Conservation (phyloP, 2,888 invertebrate species). For the Mesochorus sp. region DNA sequence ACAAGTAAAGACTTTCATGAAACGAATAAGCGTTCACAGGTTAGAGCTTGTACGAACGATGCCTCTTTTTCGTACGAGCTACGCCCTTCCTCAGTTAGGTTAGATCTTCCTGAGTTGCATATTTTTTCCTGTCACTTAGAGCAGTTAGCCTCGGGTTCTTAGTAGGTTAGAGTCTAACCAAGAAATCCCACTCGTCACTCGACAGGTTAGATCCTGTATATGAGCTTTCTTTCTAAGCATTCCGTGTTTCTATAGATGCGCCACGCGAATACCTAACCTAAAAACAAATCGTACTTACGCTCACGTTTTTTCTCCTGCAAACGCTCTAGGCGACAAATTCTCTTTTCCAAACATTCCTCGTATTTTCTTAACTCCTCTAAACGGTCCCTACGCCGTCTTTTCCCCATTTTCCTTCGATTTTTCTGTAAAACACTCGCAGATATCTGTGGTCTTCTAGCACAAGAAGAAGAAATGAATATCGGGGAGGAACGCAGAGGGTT, state of each 20-base stretch:
- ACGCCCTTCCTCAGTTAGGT: slow-evolving; percentile 26
- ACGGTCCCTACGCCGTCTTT: no score
- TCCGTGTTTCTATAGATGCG: not conserved
- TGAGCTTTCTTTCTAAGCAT: not conserved
- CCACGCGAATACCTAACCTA: not conserved
- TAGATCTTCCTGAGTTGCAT: not conserved
- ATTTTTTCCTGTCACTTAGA: not conserved
- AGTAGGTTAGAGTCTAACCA: slow-evolving; percentile 10
- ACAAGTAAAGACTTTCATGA: not conserved
- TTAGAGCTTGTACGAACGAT: not conserved
- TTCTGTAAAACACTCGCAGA: no score
- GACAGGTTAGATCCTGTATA: not conserved
- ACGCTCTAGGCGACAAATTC: no score
- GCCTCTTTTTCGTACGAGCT: slow-evolving; percentile 1
- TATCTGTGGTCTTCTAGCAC: no score
- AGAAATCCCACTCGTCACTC: not conserved
- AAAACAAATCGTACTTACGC: slow-evolving; percentile 3
- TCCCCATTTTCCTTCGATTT: no score
- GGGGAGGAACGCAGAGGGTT: no score
- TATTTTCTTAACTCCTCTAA: no score
- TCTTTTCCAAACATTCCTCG: no score
- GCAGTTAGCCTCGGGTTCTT: not conserved
- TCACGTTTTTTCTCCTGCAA: no score
- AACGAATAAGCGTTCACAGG: not conserved
- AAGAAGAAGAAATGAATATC: no score